Conservation (phyloP, 2,113 vertebrate species). For the Elachura formosa region DNA sequence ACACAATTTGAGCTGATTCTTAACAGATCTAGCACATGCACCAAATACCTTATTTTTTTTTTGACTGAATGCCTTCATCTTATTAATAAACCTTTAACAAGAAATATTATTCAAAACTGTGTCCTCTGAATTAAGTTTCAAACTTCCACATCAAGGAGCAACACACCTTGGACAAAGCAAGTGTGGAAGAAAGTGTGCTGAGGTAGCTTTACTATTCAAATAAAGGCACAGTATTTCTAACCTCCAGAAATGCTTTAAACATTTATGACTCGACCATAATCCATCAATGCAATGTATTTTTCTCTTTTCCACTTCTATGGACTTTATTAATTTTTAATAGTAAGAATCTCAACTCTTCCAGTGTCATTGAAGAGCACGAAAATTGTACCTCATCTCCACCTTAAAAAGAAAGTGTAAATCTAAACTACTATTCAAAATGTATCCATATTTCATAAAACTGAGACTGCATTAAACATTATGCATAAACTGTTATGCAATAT, state of each 20-base stretch:
- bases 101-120: not conserved
- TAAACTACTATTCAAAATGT: not conserved
- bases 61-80: not conserved
- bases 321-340: constrained; percentile 7
- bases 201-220: not conserved
- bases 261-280: not conserved
- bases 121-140: not conserved
- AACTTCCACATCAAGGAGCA: not conserved
- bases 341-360: not conserved
- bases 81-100: not conserved
- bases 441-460: not conserved
- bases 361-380: not conserved
- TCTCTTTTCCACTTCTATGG: not conserved
- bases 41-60: not conserved
- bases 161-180: not conserved
- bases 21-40: not conserved
- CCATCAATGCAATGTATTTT: not conserved
- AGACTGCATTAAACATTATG: not conserved
- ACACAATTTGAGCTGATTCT: not conserved
- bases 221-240: not conserved
- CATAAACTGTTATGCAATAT: not conserved
- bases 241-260: not conserved
- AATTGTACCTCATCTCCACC: not conserved
- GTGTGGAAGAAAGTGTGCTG: not conserved
- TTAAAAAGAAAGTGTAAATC: constrained; percentile 7